Evolutionary conservation across 2,888 invertebrate genomes (phyloP).

Genomic region (Sclerodermus sp.): DNA sequence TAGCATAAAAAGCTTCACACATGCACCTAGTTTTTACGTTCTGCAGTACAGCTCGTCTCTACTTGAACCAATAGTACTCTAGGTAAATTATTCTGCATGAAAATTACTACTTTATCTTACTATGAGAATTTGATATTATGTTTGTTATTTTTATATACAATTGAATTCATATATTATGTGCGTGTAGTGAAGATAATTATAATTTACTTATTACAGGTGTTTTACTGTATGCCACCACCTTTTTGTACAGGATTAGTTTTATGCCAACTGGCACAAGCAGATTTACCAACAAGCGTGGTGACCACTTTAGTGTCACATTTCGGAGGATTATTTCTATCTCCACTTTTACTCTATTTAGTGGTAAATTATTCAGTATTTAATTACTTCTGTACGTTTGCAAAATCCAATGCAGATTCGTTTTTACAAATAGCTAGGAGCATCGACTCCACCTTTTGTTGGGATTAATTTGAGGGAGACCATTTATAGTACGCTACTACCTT

Average conservation of each 20-base stretch:
- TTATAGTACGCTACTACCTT: constrained; percentile 47
- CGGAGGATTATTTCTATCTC: constrained; percentile 48
- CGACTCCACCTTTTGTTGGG: constrained; percentile 48
- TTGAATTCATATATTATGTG: not conserved
- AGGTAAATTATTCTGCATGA: not conserved
- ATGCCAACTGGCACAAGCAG: constrained; percentile 46
- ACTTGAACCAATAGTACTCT: not conserved
- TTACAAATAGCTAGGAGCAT: constrained; percentile 43
- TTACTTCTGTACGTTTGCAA: not conserved
- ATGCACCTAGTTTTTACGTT: no score
- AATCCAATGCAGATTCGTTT: constrained; percentile 1
- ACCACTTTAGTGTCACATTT: constrained; percentile 49
- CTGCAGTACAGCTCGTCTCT: not conserved
- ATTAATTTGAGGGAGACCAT: constrained; percentile 48
- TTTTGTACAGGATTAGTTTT: constrained; percentile 50
- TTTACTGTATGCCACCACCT: constrained; percentile 55
- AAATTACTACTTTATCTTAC: not conserved
- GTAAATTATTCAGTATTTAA: constrained; percentile 27
- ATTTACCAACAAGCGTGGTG: constrained; percentile 51
- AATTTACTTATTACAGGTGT: constrained; percentile 38
- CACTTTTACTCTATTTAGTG: constrained; percentile 50
- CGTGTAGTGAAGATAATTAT: no score
- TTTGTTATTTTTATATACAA: constrained; percentile 4
- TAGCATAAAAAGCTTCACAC: not conserved
- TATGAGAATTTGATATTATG: not conserved